Evolutionary conservation across 2,888 invertebrate species (phyloP), one percentile per base, ranked within the genome.

Genomic region (Diloba caeruleocephala): DNA sequence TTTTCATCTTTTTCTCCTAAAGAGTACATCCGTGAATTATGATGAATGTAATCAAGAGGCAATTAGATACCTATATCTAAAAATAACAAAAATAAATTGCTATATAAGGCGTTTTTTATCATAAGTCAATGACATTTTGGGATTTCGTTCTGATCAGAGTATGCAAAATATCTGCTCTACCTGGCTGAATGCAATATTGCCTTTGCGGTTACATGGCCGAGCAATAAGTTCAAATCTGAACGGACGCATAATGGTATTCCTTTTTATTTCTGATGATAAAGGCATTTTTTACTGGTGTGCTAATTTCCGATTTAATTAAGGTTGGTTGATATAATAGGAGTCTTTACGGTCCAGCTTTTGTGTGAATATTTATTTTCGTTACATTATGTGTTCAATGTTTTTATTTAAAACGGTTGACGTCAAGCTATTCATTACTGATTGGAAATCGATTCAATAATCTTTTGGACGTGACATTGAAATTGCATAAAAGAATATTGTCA

Each of bases 111-210:
- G 33, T 61, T 72, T 59, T 59, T 60, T 45, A n/a, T n/a, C n/a
- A n/a, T n/a, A n/a, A 63, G 71, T 73, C 74, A 71, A 55, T 73
- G 71, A 71, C 74, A 58, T 71, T 58, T 50, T 41, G 48, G 49
- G 38, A 51, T 49, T 48, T 39, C n/a, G 33, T 50, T 50, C 33
- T 21, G 21, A 21, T 19, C 21, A 53, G 32, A 19, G 46, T 34
- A 64, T 54, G 41, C 48, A 51, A 58, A 58, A 34, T 54, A 57
- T 50, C 50, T 44, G 52, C 36, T 53, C 21, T 46, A 71, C 62
- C 57, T 61, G 71, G 45, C 34, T 42, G 32, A 41, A 61, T 61
- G 38, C 50, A 43, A 50, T 53, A 49, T 34, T 49, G 17, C 36
- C 32, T 52, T 71, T 62, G 51, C 31, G 53, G 66, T 69, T 61